A percentile compares a stretch with the other conserved stretches of the same genome.
Evolutionary conservation across 2,113 vertebrate species (phyloP).

Genomic region (Paramisgurnus dabryanus): DNA sequence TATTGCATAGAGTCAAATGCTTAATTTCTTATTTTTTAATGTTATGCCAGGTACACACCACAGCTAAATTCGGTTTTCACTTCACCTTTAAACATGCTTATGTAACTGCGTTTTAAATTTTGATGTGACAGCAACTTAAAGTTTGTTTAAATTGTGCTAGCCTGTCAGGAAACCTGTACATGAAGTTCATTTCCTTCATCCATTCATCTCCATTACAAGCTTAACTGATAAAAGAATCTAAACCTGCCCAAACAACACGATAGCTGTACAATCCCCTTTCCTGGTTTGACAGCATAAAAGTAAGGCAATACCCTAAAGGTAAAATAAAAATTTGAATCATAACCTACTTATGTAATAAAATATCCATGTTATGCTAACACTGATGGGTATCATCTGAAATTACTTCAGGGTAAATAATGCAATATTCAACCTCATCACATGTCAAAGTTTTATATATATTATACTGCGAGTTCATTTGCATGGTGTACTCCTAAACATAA

Average conservation of each 20-base stretch:
- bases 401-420: constrained; percentile 48
- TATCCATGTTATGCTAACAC: neutral
- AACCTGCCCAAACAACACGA: neutral
- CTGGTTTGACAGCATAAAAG: neutral
- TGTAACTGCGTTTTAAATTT: no score
- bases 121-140: no score
- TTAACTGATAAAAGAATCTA: no score
- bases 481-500: neutral
- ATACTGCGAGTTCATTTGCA: no score
- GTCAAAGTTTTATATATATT: constrained; percentile 31
- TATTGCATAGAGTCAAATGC: no score
- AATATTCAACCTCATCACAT: neutral
- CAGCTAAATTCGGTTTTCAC: no score
- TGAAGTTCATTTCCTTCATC: neutral
- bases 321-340: neutral
- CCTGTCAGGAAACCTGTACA: no score
- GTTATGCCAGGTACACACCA: no score
- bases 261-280: neutral
- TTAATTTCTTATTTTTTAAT: no score
- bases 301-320: no score
- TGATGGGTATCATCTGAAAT: constrained; percentile 28
- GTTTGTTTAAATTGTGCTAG: no score
- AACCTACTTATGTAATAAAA: neutral
- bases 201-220: constrained; percentile 13
- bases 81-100: no score